phyloP scores from a whole-genome alignment of 2,113 vertebrate genomes.

The Trogon melanurus region DNA sequence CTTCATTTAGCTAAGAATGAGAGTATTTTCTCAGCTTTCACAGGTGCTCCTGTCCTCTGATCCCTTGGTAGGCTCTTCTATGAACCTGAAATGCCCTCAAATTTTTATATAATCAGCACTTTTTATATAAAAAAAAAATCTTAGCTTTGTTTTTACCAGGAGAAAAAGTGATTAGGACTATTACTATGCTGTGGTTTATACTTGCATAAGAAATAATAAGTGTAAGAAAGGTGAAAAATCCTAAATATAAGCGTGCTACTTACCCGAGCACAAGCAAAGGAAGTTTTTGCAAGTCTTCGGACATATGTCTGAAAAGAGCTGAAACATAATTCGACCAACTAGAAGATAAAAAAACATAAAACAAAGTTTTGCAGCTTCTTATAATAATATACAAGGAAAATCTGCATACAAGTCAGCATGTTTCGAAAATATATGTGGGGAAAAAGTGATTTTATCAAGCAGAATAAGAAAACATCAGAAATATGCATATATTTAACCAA shows the following conservation, averaged over 20 bases:
- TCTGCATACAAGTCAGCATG: background rate
- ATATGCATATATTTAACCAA: background rate
- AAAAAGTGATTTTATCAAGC: background rate
- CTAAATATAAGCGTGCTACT: conserved; percentile 7
- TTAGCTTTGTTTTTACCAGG: background rate
- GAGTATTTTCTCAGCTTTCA: background rate
- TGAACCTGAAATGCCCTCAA: background rate
- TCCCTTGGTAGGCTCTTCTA: background rate
- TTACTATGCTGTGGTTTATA: background rate
- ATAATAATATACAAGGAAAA: background rate
- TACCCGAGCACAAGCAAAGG: conserved; percentile 95
- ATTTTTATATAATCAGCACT: background rate
- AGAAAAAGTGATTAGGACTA: background rate
- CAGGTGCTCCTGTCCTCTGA: background rate
- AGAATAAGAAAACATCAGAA: background rate
- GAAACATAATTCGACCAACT: conserved; percentile 98
- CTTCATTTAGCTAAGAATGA: background rate
- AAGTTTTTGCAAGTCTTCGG: conserved; percentile 99
- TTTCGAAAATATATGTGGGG: background rate
- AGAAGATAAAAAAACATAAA: conserved; percentile 6
- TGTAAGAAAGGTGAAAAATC: background rate
- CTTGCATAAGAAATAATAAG: background rate
- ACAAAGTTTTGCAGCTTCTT: background rate
- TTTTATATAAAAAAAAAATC: background rate
- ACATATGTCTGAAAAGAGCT: conserved; percentile 96